Evolutionary conservation across 2,113 vertebrate species (phyloP).

Genomic region (Rhinoptilus africanus): DNA sequence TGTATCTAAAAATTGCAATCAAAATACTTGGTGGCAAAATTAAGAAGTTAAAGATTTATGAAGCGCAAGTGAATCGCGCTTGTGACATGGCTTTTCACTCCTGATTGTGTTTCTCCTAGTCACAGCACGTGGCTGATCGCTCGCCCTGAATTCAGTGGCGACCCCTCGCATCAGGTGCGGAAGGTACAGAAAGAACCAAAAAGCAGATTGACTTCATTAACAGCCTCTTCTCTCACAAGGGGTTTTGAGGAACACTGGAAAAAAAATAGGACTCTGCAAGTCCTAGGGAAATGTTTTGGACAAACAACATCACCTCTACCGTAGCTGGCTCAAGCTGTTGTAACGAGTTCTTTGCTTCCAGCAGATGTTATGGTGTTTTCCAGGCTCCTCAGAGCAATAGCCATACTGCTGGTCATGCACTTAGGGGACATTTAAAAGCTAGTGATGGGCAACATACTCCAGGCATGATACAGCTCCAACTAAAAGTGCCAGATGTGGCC

Average conservation of each 20-base stretch:
- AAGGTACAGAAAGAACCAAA: not conserved
- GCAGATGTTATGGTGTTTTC: not conserved
- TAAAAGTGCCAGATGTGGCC: not conserved
- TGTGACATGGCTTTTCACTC: not conserved
- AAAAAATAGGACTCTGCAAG: not conserved
- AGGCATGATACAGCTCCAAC: rapidly evolving
- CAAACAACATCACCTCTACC: not conserved
- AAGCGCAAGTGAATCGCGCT: not conserved
- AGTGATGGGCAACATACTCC: not conserved
- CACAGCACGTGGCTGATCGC: not conserved
- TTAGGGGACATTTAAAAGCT: not conserved
- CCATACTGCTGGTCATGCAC: not conserved
- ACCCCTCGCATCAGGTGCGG: too few species aligned
- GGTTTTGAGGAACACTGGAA: not conserved
- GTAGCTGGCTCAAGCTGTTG: not conserved
- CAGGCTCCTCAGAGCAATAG: not conserved
- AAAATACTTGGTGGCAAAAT: not conserved
- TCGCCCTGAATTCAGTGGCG: not conserved
- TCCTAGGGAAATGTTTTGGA: not conserved
- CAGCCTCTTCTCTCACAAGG: not conserved
- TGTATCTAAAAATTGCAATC: not conserved
- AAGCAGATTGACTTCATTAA: not conserved
- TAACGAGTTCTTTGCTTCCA: not conserved
- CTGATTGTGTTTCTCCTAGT: not conserved
- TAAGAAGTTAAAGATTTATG: not conserved